Base-by-base conservation (phyloP, 2,888 invertebrate genomes). In the Malachius bipustulatus region DNA sequence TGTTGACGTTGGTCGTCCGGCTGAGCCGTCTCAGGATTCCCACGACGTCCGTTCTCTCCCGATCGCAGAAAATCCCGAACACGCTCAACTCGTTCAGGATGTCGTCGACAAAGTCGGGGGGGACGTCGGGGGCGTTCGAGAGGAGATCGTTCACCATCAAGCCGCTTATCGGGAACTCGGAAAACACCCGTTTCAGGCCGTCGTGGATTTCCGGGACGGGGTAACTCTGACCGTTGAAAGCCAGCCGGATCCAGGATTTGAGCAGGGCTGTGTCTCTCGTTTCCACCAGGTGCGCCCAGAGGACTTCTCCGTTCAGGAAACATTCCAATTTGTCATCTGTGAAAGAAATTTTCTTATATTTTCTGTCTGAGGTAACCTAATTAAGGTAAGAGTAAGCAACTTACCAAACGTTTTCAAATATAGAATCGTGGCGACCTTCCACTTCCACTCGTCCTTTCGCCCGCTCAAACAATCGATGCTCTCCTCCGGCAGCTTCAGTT, bases 1-100 rank as follows among this genome's bases (percentile, higher is more conserved):
- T 56, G 47, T 64, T 63, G 28, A 73, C 57, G 50, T 66, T 69
- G 46, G 66, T 66, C 9, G 69, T 71, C 37, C 69, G 64, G 41
- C 73, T 70, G 30, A 82, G 58, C 49, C 82, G 68, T 2, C 66
- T 60, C 44, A 83, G 59, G 30, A 77, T 67, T 48, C 64, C 59
- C 42, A 66, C 60, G 19, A 77, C 55, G 52, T 75, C 62, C 8
- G 59, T 58, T 16, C 61, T 60, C 54, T 83, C 82, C 35, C 64
- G 61, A 9, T 66, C 60, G 39, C 69, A 67, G 35, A 82, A 75
- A 47, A 78, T 66, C 1, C 82, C 82, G 47, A 73, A 76, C 34
- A 70, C 68, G 38, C 68, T 65, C 3, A 79, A 55, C 36, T 73
- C 70, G 50, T 76, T 73, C 42, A 75, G 69, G 43, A 75, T 63